Evolutionary conservation across 2,113 vertebrate species (phyloP).

Genomic region (Papio anubis): DNA sequence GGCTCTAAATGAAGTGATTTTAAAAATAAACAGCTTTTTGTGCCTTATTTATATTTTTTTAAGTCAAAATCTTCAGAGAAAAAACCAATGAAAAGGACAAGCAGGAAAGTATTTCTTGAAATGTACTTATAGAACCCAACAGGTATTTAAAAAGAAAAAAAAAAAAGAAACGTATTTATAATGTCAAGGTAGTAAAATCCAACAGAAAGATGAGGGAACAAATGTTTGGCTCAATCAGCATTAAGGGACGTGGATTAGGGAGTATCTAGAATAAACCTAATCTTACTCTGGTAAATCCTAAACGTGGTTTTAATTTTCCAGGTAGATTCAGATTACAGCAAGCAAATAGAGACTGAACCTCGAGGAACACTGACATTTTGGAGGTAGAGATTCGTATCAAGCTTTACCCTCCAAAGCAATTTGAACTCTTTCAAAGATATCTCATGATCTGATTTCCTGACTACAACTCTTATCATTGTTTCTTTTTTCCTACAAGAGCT

Average conservation of each 20-base stretch:
- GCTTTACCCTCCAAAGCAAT: accelerated
- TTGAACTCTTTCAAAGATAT: background rate
- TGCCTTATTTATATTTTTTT: background rate
- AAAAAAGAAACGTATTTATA: background rate
- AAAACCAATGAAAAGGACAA: background rate
- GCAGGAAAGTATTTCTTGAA: background rate
- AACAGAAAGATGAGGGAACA: background rate
- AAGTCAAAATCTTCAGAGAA: background rate
- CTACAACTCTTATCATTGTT: background rate
- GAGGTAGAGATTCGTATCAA: background rate
- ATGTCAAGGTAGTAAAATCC: background rate
- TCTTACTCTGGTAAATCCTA: background rate
- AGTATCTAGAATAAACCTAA: background rate
- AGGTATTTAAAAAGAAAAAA: too few relatives aligned
- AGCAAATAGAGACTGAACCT: background rate
- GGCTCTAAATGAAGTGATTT: background rate
- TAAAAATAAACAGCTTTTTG: background rate
- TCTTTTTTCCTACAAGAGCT: background rate
- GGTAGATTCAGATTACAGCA: background rate
- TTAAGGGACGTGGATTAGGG: background rate
- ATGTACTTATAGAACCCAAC: background rate
- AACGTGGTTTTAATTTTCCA: background rate
- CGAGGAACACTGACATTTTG: background rate
- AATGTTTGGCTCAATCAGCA: background rate
- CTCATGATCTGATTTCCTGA: background rate